phyloP scores from a whole-genome alignment of 2,113 vertebrate genomes.

The Cyphomyrus plagiostoma region DNA sequence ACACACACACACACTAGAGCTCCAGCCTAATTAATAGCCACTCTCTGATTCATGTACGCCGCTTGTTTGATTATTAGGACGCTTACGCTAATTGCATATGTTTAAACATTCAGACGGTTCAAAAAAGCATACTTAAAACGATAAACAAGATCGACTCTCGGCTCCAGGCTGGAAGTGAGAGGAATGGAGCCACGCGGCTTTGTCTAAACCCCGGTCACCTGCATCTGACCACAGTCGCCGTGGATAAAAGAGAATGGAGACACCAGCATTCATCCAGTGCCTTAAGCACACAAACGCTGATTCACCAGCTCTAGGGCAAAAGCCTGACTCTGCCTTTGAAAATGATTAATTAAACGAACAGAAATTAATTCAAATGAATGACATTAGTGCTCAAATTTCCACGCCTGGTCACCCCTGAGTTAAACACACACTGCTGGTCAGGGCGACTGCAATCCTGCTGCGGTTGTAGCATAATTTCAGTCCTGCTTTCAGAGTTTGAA shows the following conservation, averaged over 20 bases:
- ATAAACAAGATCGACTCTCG: not conserved
- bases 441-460: not conserved
- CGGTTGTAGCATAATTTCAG: not conserved
- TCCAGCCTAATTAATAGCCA: slow-evolving; percentile 20
- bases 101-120: slow-evolving; percentile 17
- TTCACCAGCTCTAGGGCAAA: not conserved
- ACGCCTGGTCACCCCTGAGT: not conserved
- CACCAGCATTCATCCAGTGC: too few relatives aligned
- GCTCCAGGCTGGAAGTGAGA: not conserved
- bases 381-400: not conserved
- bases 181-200: not conserved
- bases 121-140: slow-evolving; percentile 10
- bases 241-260: not conserved
- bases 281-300: not conserved
- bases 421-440: not conserved
- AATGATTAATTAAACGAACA: not conserved
- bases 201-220: not conserved
- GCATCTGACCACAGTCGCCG: not conserved
- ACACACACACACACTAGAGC: not conserved
- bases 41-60: slow-evolving; percentile 17
- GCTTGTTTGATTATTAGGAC: slow-evolving; percentile 19
- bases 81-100: slow-evolving; percentile 24
- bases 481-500: not conserved
- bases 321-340: not conserved
- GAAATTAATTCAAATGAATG: not conserved